Percentiles rank a stretch among this genome's conserved stretches.
These are phyloP conservation scores for Prunella fulvescens DNA, from an alignment of 2,113 vertebrate species.

Conservation along the genomic window DNA sequence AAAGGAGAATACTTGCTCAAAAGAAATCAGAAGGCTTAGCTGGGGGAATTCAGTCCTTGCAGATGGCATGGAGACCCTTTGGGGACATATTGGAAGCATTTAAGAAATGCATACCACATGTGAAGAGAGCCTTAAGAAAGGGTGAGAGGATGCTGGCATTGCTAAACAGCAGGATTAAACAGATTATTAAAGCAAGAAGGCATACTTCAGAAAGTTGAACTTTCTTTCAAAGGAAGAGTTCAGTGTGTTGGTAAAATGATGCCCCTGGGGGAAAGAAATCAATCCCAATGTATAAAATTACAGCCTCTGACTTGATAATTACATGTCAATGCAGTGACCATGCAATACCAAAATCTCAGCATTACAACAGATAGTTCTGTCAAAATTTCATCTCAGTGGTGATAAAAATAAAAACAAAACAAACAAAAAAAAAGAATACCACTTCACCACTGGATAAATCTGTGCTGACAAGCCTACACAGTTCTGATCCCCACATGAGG, in stretches of 20 bases:
- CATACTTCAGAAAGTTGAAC: not conserved
- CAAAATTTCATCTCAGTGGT: not conserved
- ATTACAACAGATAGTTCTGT: not conserved
- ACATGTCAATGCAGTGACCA: not conserved
- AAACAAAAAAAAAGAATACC: not conserved
- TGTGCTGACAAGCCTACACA: not conserved
- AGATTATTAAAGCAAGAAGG: not conserved
- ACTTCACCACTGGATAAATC: not conserved
- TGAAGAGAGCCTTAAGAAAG: not conserved
- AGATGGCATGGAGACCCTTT: not conserved
- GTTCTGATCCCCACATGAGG: not conserved
- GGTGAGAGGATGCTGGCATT: not conserved
- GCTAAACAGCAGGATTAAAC: not conserved
- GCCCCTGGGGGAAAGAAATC: not conserved
- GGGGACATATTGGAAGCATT: not conserved
- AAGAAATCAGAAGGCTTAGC: not conserved
- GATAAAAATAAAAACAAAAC: not conserved
- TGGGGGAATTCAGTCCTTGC: not conserved
- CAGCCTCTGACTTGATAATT: not conserved
- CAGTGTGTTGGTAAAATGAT: not conserved
- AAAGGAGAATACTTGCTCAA: not conserved
- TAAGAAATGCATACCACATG: not conserved
- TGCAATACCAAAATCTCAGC: not conserved
- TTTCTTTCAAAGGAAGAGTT: not conserved
- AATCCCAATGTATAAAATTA: not conserved